Evolutionary conservation across 2,888 invertebrate species (phyloP).

Genomic region (Agrochola lychnidis): DNA sequence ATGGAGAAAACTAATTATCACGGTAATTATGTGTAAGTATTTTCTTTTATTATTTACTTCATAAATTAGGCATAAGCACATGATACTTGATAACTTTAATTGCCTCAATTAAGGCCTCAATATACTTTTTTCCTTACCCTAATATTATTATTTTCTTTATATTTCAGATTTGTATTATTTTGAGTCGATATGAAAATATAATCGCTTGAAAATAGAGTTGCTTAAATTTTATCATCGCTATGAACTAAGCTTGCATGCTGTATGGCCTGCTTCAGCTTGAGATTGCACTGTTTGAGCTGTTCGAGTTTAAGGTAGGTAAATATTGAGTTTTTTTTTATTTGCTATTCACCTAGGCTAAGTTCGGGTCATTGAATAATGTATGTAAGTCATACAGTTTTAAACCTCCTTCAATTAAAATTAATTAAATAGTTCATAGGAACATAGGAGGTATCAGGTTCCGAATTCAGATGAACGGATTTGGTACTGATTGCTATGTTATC

Average conservation of each 20-base stretch:
- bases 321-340: not conserved
- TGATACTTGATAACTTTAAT: not conserved
- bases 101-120: not conserved
- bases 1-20: not conserved
- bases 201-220: not conserved
- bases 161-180: constrained; percentile 32
- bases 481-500: not conserved
- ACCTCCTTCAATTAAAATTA: not conserved
- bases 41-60: not conserved
- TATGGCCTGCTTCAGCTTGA: constrained; percentile 4
- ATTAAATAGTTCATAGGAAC: not conserved
- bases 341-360: not conserved
- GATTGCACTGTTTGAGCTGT: not conserved
- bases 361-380: not conserved
- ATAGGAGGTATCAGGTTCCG: not conserved
- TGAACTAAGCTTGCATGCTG: constrained; percentile 16
- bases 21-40: not conserved
- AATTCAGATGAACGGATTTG: not conserved
- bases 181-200: not conserved
- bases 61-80: not conserved
- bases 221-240: not conserved
- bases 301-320: not conserved
- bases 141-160: not conserved
- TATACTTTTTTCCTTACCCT: not conserved
- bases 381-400: not conserved